phyloP scores from a whole-genome alignment of 1,140 invertebrate genomes.

The Centruroides sculpturatus region DNA sequence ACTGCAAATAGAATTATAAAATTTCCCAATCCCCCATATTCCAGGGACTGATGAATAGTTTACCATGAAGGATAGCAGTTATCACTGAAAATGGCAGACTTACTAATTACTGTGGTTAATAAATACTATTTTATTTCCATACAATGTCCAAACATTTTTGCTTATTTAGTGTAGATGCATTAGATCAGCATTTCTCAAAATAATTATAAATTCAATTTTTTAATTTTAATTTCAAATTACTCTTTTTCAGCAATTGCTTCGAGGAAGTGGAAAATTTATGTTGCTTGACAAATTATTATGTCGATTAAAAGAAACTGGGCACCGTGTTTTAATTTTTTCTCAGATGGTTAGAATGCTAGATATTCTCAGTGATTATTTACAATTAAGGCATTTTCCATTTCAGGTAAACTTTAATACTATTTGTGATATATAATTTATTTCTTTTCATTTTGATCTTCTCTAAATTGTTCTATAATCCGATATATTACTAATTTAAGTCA shows the following conservation, averaged over 20 bases:
- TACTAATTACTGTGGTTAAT: no score
- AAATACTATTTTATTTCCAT: no score
- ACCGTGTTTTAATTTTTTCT: slow-evolving; percentile 90
- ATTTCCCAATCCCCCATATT: no score
- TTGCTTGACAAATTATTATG: slow-evolving; percentile 84
- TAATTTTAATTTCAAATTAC: neutral
- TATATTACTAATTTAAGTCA: no score
- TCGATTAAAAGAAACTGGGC: slow-evolving; percentile 78
- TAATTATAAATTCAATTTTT: neutral
- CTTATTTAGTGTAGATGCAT: no score
- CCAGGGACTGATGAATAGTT: no score
- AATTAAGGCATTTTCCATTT: slow-evolving; percentile 78
- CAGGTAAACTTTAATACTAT: slow-evolving; percentile 33
- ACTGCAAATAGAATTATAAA: no score
- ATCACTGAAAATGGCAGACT: no score
- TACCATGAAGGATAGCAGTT: no score
- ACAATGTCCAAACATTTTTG: no score
- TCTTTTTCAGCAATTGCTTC: slow-evolving; percentile 50
- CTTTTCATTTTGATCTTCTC: neutral
- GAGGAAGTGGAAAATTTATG: slow-evolving; percentile 84
- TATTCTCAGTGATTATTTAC: slow-evolving; percentile 83
- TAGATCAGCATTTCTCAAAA: no score
- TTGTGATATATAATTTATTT: neutral
- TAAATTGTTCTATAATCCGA: no score
- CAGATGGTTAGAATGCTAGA: slow-evolving; percentile 98